Percentiles rank a stretch among this genome's conserved stretches.
These are phyloP conservation scores for Noctua janthina DNA, from an alignment of 2,888 invertebrate species.

Conservation along the genomic window DNA sequence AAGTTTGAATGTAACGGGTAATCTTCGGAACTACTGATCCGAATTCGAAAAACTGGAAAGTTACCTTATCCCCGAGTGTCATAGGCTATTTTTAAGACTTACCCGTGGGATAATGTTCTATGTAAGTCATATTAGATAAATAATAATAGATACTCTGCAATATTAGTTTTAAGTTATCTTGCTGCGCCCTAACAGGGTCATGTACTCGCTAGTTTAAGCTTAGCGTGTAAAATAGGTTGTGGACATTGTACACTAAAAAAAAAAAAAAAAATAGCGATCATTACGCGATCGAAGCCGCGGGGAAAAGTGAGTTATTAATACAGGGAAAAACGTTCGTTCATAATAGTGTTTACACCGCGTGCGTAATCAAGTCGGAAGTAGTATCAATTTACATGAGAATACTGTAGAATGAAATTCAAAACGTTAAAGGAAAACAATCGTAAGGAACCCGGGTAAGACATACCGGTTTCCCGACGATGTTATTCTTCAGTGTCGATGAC, in stretches of 20 bases:
- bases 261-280: no score
- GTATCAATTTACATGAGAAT: background rate
- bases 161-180: no score
- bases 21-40: no score
- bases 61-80: no score
- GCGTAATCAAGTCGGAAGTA: slow-evolving; percentile 17
- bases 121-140: no score
- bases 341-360: background rate
- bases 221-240: no score
- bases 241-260: no score
- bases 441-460: background rate
- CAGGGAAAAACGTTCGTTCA: slow-evolving; percentile 16
- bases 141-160: no score
- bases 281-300: background rate
- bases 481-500: background rate
- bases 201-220: no score
- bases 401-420: background rate
- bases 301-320: background rate
- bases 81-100: background rate
- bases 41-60: no score
- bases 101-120: background rate
- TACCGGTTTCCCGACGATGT: background rate
- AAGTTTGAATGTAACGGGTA: no score
- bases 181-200: no score
- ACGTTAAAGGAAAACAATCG: background rate